Evolutionary conservation across 2,113 vertebrate species (phyloP), one percentile per base, ranked within the genome.

Genomic region (Macquaria ambigua): DNA sequence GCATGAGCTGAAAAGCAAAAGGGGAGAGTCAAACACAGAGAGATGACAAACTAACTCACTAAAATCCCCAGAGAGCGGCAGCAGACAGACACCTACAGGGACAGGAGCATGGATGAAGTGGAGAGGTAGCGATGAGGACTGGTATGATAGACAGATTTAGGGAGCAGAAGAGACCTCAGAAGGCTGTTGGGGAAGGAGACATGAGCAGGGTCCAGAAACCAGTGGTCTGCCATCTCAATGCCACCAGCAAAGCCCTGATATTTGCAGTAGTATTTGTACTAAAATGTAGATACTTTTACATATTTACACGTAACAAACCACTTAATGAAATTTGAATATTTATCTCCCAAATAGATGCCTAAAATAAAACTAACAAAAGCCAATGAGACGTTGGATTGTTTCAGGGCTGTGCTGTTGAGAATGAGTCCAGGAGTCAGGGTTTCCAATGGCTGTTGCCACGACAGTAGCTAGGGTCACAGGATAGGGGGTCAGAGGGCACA

Each of bases 1-100:
- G 55, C 95, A 96, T 96, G 94, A 96, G 96, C 95, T 96, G 95
- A 94, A 95, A 96, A 91, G 95, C 89, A 96, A 96, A 93, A 94
- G 92, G 89, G 93, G 93, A 95, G 89, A 95, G 94, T 95, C 91
- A 96, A 93, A 94, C 77, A 94, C 86, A 91, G 2, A 89, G 77
- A 94, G 85, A 93, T 90, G 92, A 87, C 88, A 92, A 87, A 87
- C 92, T 89, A 92, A 86, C 76, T 85, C 63, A 75, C 82, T 87
- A 87, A 73, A 88, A 92, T 87, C 85, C 89, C 90, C 74, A 90
- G 84, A 93, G 64, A 87, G 52, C 28, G 52, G 83, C 84, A 81
- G 78, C 53, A 59, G 79, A 89, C 72, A 85, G 28, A 90, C 80
- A 79, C 50, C 69, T 86, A 91, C 66, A 79, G 67, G 82, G 78